These are phyloP conservation scores for Ectropis crepuscularia DNA, from an alignment of 2,888 invertebrate species.

Conservation along the genomic window DNA sequence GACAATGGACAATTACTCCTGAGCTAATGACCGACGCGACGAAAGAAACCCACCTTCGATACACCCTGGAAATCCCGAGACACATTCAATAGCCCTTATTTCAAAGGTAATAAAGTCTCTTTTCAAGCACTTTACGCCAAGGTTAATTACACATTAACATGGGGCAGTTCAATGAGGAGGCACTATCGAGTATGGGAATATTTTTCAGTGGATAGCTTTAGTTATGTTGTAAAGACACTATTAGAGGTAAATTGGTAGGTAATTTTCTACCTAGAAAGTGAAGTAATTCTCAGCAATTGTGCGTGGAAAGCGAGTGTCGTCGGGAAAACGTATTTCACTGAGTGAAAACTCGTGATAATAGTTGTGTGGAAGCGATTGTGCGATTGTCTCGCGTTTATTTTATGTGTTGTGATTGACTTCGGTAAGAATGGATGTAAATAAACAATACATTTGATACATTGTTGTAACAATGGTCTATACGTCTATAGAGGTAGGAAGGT, in stretches of 20 bases:
- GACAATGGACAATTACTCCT: slow-evolving; percentile 60
- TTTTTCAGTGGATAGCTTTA: neutral
- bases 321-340: slow-evolving; percentile 63
- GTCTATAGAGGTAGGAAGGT: no score
- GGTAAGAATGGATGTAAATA: neutral
- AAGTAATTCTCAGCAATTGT: slow-evolving; percentile 66
- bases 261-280: slow-evolving; percentile 67
- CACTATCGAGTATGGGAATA: neutral
- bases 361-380: slow-evolving; percentile 40
- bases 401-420: neutral
- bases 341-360: slow-evolving; percentile 60
- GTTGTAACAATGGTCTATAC: no score
- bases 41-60: slow-evolving; percentile 65
- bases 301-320: slow-evolving; percentile 65
- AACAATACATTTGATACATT: neutral
- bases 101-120: slow-evolving; percentile 10
- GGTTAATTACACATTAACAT: slow-evolving; percentile 25
- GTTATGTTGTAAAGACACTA: neutral
- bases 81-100: slow-evolving; percentile 4
- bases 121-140: slow-evolving; percentile 39
- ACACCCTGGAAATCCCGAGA: slow-evolving; percentile 11
- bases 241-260: slow-evolving; percentile 38
- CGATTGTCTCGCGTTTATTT: slow-evolving; percentile 3
- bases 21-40: slow-evolving; percentile 54
- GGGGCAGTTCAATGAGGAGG: neutral